Conservation (phyloP, 2,797 vertebrate genomes). For the Poeciliopsis paucimaculata region DNA sequence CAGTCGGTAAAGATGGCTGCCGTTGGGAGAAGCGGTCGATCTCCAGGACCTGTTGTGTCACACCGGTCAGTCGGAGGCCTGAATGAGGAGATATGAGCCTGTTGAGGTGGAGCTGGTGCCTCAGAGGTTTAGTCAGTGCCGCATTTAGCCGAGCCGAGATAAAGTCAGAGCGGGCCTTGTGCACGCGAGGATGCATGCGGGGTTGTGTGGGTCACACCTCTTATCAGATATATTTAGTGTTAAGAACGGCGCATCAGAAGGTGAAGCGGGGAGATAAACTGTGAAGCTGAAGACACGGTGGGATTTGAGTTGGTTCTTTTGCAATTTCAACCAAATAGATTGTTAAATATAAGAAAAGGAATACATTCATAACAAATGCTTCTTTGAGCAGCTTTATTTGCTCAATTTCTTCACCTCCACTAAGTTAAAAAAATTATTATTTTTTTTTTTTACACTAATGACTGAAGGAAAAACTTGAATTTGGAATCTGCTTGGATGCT, state of each 20-base stretch:
- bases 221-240: conserved; percentile 70
- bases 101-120: conserved; percentile 58
- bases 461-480: neutral
- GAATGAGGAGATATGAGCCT: conserved; percentile 44
- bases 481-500: neutral
- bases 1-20: neutral
- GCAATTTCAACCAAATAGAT: neutral
- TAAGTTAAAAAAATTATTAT: neutral
- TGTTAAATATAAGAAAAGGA: neutral
- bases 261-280: conserved; percentile 35
- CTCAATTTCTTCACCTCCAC: neutral
- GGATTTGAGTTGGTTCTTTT: neutral
- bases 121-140: conserved; percentile 63
- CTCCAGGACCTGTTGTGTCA: conserved; percentile 11
- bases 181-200: conserved; percentile 44
- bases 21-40: neutral
- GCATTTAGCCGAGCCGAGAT: conserved; percentile 72
- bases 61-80: conserved; percentile 30
- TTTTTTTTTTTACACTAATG: neutral
- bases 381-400: neutral
- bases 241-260: conserved; percentile 21
- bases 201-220: conserved; percentile 51
- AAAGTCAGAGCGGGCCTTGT: conserved; percentile 59
- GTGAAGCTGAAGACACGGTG: no score
- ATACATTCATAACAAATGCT: neutral